These are phyloP conservation scores for Abrostola tripartita DNA, from an alignment of 2,888 invertebrate species.

Conservation along the genomic window DNA sequence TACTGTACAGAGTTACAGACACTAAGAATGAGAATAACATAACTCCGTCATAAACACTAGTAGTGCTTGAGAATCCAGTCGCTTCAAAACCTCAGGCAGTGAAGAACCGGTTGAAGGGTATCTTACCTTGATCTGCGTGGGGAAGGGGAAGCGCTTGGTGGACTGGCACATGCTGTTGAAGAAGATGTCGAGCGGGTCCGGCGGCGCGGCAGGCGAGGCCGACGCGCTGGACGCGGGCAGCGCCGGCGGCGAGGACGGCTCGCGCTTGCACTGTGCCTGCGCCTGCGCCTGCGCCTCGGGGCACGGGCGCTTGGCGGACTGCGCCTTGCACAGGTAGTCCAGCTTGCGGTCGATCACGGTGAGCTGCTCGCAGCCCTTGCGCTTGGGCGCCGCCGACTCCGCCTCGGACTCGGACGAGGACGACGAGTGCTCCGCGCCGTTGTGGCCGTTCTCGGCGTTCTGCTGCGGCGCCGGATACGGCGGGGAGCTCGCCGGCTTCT, in stretches of 20 bases:
- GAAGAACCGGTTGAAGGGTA: no score
- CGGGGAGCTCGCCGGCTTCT: conserved; percentile 69
- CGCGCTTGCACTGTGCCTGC: conserved; percentile 39
- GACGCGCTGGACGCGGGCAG: conserved; percentile 11
- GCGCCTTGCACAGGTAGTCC: conserved; percentile 72
- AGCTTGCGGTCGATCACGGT: conserved; percentile 73
- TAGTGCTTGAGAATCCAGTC: no score
- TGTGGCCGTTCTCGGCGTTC: conserved; percentile 40
- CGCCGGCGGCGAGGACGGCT: conserved; percentile 46
- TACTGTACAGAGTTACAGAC: no score
- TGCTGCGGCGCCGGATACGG: conserved; percentile 50
- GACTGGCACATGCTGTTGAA: conserved; percentile 85
- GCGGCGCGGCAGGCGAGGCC: conserved; percentile 39
- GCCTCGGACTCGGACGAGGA: conserved; percentile 62
- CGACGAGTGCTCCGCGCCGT: conserved; percentile 50
- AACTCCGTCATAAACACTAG: no score
- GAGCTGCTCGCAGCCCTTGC: conserved; percentile 66
- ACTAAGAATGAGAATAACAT: no score
- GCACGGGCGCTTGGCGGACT: conserved; percentile 51
- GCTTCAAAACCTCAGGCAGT: no score
- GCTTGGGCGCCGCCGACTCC: conserved; percentile 62
- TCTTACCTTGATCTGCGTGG: conserved; percentile 73
- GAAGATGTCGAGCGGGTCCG: conserved; percentile 82
- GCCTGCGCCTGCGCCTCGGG: conserved; percentile 47
- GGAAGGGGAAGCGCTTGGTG: conserved; percentile 80